Evolutionary conservation across 1,140 invertebrate species (phyloP).

Genomic region (Mamestra configurata): DNA sequence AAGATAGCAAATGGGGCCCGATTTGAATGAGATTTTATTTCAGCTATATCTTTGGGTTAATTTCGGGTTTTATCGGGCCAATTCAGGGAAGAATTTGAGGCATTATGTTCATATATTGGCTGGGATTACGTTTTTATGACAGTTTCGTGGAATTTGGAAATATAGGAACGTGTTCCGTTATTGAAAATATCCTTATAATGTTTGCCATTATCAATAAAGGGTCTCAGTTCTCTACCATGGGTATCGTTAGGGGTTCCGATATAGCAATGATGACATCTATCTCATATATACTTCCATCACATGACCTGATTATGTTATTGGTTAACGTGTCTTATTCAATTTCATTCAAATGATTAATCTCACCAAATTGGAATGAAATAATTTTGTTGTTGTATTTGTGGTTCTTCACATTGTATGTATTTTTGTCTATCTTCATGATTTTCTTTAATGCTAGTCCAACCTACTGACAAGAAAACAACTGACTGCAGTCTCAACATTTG

Average conservation of each 20-base stretch:
- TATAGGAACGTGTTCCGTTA: neutral
- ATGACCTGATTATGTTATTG: no score
- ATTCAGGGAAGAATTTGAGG: constrained; percentile 17
- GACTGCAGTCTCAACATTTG: no score
- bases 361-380: no score
- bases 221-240: no score
- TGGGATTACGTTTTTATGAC: constrained; percentile 27
- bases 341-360: no score
- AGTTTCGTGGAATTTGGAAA: neutral
- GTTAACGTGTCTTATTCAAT: no score
- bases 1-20: constrained; percentile 14
- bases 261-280: no score
- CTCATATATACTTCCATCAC: neutral
- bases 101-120: constrained; percentile 20
- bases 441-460: no score
- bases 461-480: no score
- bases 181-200: neutral
- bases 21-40: constrained; percentile 22
- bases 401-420: no score
- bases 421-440: no score
- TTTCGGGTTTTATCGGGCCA: constrained; percentile 2
- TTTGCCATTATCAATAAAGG: neutral
- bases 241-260: neutral
- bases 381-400: no score
- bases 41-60: constrained; percentile 18